Evolutionary conservation across 2,888 invertebrate genomes (phyloP), one percentile per base, ranked within the genome.

Genomic region (Zhuqinia jingwanae): DNA sequence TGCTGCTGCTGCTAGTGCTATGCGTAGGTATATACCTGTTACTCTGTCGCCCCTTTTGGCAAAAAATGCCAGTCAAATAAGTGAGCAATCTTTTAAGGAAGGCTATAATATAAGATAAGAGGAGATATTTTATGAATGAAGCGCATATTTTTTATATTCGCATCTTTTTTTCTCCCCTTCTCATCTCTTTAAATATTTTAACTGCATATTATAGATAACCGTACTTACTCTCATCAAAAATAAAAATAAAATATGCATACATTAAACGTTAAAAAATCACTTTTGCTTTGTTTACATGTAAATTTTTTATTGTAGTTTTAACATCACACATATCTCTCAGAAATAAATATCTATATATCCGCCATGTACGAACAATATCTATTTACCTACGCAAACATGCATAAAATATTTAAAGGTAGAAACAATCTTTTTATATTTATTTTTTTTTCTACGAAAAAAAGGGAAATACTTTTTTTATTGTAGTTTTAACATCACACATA

Each of bases 21-120:
- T 56, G 56, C 83, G 63, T 76, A 20, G 27, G 76, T 75, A 70
- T 50, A 75, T 22, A n/a, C 58, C 22, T 56, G 63, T 56, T 27
- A 15, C 30, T 65, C 60, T 83, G 83, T 83, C 86, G 76, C 84
- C 63, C 77, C 86, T 88, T 88, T 83, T 88, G 88, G 88, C 86
- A 25, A 88, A n/a, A n/a, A 86, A 79, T 80, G 88, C 86, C 88
- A 79, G 75, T 88, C 88, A 88, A 85, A 83, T 47, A 56, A 47
- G 47, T 68, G 17, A 76, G 17, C 56, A 53, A 47, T 47, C 22
- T 73, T 73, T 73, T 50, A 6, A 3, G 20, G 15, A 70, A 42
- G 42, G 25, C 2, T 58, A 58, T 6, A 58, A 13, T 20, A 25
- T 56, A 58, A 22, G 20, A 58, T 58, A 10, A 17, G 20, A 17